Conservation (phyloP, 2,888 invertebrate species). For the Napeogenes inachia region DNA sequence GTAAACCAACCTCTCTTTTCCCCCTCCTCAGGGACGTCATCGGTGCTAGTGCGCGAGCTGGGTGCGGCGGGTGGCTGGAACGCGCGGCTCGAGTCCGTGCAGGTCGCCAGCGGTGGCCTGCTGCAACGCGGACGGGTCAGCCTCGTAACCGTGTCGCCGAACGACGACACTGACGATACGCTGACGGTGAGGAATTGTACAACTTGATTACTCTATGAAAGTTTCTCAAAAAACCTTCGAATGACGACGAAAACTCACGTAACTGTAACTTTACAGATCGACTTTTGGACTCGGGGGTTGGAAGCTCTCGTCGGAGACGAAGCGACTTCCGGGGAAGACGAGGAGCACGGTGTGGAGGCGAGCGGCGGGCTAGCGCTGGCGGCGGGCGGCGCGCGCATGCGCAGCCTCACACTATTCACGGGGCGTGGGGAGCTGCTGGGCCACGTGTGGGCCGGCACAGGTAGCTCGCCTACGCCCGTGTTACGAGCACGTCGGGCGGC, state of each 20-base stretch:
- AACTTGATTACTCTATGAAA: not conserved
- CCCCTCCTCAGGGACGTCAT: constrained; percentile 35
- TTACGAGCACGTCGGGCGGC: constrained; percentile 44
- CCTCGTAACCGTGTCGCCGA: constrained; percentile 34
- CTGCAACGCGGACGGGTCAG: constrained; percentile 50
- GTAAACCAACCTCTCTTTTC: no score
- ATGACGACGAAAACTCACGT: no score
- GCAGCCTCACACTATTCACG: constrained; percentile 39
- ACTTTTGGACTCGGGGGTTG: constrained; percentile 48
- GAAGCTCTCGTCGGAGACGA: constrained; percentile 38
- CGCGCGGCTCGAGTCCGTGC: constrained; percentile 47
- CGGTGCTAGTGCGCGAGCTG: constrained; percentile 46
- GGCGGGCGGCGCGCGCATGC: constrained; percentile 48
- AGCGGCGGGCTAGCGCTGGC: constrained; percentile 46
- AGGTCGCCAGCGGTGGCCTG: constrained; percentile 49
- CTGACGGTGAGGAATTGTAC: constrained; percentile 16
- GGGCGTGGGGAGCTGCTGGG: constrained; percentile 56
- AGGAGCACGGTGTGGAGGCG: constrained; percentile 33
- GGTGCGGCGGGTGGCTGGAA: constrained; percentile 39
- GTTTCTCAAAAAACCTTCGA: not conserved
- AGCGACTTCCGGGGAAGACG: constrained; percentile 28
- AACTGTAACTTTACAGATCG: constrained; percentile 33
- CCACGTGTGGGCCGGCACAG: constrained; percentile 63
- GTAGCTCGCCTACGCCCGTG: constrained; percentile 47
- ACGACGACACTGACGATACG: constrained; percentile 26